Evolutionary conservation across 1,140 invertebrate species (phyloP).

Genomic region (Hydropsyche tenuis): DNA sequence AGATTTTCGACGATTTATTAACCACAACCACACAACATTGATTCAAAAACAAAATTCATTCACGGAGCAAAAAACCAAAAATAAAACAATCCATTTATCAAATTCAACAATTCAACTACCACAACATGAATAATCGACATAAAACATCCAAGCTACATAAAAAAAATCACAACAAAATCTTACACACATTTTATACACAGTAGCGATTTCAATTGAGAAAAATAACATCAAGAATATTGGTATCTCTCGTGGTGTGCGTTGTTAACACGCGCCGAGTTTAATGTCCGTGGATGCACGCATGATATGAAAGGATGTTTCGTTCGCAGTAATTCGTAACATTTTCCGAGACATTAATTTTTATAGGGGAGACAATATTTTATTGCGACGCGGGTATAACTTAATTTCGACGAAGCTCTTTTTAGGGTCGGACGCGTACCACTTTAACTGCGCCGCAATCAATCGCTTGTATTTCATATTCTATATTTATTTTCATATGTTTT

Average conservation of each 20-base stretch:
- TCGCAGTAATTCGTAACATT: conserved; percentile 9
- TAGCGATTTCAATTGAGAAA: too few species aligned
- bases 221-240: not conserved
- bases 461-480: not conserved
- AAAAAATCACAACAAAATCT: too few species aligned
- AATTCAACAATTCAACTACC: too few species aligned
- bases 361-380: conserved; percentile 35
- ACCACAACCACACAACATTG: too few species aligned
- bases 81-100: too few species aligned
- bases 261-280: not conserved
- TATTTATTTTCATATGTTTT: too few species aligned
- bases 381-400: conserved; percentile 27
- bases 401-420: conserved; percentile 19
- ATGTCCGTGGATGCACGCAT: too few species aligned
- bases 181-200: too few species aligned
- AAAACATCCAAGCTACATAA: too few species aligned
- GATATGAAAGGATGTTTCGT: not conserved
- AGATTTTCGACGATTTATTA: not conserved
- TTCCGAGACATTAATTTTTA: conserved; percentile 37
- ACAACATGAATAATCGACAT: too few species aligned
- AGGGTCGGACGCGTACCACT: conserved; percentile 26
- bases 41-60: too few species aligned
- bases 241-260: not conserved
- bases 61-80: too few species aligned
- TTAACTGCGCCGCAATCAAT: not conserved